Base-by-base conservation (phyloP, 2,113 vertebrate genomes). In the Motacilla alba region DNA sequence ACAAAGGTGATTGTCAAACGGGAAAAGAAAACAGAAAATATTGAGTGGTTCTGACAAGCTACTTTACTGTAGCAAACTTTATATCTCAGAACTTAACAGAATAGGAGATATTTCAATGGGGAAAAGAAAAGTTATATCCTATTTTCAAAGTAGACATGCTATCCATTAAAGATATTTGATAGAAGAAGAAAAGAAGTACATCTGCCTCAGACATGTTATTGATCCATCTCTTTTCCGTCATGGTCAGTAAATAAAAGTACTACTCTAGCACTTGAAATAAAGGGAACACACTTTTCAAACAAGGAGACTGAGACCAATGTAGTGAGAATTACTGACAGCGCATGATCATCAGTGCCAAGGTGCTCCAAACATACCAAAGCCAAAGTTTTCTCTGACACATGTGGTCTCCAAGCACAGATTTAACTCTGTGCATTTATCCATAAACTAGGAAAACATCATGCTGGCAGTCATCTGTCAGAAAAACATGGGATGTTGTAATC, bases 221-320 rank as follows among this genome's bases (percentile, higher is more conserved):
- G 7, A 89, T 58, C 11, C 68, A 53, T 3, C n/a, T 70, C 44
- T 72, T 55, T 72, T 60, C 60, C 66, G 23, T 35, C 28, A 46
- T 37, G 7, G 20, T 44, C 55, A 41, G n/a, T 68, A 74, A 76
- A 28, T 5, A 46, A 1, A 50, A 76, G 26, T 7, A 9, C 17
- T 20, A 17, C 31, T 75, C 14, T 14, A 46, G 52, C 16, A 83
- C 39, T 31, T 58, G 24, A 44, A 83, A 64, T 10, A 44, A 62
- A 78, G 63, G 53, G 19, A 69, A 60, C 11, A 60, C 3, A 19
- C 49, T 76, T 77, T 80, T 91, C 46, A 50, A 87, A 77, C 28
- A 73, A 55, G 47, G 30, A 59, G 22, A 73, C 21, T 7, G 19
- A 83, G 39, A 93, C 4, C 7, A 64, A 12, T 0, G 0, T 1